Evolutionary conservation across 2,888 invertebrate genomes (phyloP).

Genomic region (Carpatolechia fugitivella): DNA sequence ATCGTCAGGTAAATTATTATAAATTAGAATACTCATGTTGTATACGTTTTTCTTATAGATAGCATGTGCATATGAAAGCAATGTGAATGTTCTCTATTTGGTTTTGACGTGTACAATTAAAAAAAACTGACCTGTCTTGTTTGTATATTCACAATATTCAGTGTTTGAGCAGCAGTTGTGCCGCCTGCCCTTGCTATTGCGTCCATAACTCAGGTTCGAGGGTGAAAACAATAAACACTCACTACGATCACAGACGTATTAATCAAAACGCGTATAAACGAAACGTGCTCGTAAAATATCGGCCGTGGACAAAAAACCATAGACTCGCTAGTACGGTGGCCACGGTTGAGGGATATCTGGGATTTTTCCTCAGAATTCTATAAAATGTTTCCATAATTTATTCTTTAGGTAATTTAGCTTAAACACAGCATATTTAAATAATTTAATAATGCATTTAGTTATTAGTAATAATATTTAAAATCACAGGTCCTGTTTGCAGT

Average conservation of each 20-base stretch:
- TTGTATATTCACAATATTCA: neutral
- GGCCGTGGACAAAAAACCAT: conserved; percentile 47
- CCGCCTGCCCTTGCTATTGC: conserved; percentile 11
- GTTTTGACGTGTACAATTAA: no score
- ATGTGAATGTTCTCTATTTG: no score
- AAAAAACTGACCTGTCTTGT: no score
- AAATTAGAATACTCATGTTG: no score
- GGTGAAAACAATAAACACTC: conserved; percentile 27
- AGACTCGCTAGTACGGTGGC: conserved; percentile 29
- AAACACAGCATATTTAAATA: no score
- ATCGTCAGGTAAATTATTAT: no score
- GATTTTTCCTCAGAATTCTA: neutral
- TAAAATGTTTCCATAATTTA: neutral
- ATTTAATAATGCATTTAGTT: no score
- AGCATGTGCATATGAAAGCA: no score
- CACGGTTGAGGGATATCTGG: neutral
- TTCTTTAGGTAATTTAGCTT: no score
- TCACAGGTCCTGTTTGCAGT: no score
- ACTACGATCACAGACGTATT: conserved; percentile 52
- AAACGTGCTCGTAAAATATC: conserved; percentile 66
- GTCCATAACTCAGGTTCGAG: conserved; percentile 12
- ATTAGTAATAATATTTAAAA: no score
- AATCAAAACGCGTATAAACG: conserved; percentile 65
- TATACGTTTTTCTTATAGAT: no score
- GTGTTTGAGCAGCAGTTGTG: neutral